Percentiles rank a stretch among this genome's conserved stretches.
These are phyloP conservation scores for Thaumetopoea pityocampa DNA, from an alignment of 1,140 invertebrate species.

Conservation along the genomic window DNA sequence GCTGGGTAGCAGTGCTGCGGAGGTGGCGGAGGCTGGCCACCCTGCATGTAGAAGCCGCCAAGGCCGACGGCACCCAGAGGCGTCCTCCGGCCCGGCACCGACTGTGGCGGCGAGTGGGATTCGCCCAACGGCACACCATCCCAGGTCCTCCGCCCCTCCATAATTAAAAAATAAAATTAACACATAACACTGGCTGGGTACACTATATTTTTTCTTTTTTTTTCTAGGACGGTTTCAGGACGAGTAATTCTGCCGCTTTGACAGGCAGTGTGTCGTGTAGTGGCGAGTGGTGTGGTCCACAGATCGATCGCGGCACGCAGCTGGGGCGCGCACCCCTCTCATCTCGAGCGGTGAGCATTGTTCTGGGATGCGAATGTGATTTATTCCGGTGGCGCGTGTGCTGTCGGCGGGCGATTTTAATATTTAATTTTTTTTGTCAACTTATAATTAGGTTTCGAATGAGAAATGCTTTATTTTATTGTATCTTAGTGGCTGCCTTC, in stretches of 20 bases:
- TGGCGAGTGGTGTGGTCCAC: conserved; percentile 65
- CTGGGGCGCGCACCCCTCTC: conserved; percentile 72
- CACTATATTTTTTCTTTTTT: conserved; percentile 16
- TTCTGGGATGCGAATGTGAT: conserved; percentile 62
- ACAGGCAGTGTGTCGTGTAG: conserved; percentile 55
- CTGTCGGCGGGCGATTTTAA: conserved; percentile 19
- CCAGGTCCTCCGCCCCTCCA: conserved; percentile 68
- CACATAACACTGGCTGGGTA: conserved; percentile 29
- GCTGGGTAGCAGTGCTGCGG: conserved; percentile 77
- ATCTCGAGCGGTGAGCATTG: conserved; percentile 52
- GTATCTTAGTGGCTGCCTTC: too few relatives aligned
- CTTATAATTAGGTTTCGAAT: conserved; percentile 19
- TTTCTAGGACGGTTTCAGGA: conserved; percentile 22
- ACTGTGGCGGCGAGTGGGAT: conserved; percentile 76
- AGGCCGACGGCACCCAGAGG: conserved; percentile 88
- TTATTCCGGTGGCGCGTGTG: conserved; percentile 41
- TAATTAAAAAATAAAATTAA: conserved; percentile 31
- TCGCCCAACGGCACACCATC: conserved; percentile 65
- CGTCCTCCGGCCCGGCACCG: conserved; percentile 84
- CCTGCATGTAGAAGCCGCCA: conserved; percentile 85
- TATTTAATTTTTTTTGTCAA: conserved; percentile 18
- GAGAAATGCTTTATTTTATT: too few relatives aligned
- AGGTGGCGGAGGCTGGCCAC: conserved; percentile 76
- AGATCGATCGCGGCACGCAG: conserved; percentile 68
- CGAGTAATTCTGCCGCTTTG: conserved; percentile 51